Percentiles rank a stretch among this genome's conserved stretches.
phyloP scores from a whole-genome alignment of 2,888 invertebrate species.

The Desoria tigrina region DNA sequence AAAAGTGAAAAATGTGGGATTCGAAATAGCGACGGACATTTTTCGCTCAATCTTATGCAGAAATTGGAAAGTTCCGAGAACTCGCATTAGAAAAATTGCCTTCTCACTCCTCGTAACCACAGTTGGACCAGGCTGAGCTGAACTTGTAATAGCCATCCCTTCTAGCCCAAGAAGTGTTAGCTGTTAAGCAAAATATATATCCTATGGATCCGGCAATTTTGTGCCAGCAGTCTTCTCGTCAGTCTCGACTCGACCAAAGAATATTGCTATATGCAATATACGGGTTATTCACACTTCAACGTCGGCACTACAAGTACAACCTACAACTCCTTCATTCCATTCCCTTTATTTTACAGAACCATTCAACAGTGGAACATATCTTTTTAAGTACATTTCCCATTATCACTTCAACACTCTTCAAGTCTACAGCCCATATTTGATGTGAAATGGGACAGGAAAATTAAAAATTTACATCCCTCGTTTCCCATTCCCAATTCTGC shows the following conservation, averaged over 20 bases:
- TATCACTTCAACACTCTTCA: no score
- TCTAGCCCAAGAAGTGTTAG: background rate
- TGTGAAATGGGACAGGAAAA: no score
- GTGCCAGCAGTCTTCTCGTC: background rate
- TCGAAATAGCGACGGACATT: constrained; percentile 52
- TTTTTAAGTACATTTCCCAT: no score
- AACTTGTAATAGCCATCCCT: background rate
- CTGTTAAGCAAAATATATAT: background rate
- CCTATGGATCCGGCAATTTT: constrained; percentile 3
- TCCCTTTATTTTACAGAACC: no score
- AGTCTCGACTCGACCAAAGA: no score
- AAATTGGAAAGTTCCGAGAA: constrained; percentile 53
- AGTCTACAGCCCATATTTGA: no score
- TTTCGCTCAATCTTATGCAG: constrained; percentile 53
- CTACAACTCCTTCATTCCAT: no score
- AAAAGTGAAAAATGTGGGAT: constrained; percentile 52
- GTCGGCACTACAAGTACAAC: no score
- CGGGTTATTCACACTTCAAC: no score
- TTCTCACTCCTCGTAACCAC: background rate
- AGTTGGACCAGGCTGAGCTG: background rate
- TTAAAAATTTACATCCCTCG: no score
- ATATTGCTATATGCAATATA: constrained; percentile 6
- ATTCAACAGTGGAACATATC: no score
- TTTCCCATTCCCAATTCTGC: no score
- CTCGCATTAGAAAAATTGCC: constrained; percentile 52